A percentile compares a stretch with the other conserved stretches of the same genome.
Conservation (phyloP, 2,797 vertebrate genomes). For the Triplophysa bombifrons region DNA sequence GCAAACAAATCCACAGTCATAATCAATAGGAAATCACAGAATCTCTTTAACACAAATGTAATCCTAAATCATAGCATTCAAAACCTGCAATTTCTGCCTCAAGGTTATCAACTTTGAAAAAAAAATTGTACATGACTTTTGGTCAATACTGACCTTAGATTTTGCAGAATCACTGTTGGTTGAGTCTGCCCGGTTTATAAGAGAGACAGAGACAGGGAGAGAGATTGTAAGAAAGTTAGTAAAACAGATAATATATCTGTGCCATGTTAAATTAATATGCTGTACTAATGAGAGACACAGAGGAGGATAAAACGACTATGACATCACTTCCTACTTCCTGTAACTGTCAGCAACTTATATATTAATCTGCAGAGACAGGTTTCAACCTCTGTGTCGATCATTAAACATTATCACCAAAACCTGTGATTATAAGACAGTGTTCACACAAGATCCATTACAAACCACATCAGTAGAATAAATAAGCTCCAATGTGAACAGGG, state of each 20-base stretch:
- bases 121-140: background rate
- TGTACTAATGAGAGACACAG: slow-evolving; percentile 53
- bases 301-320: slow-evolving; percentile 17
- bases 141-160: slow-evolving; percentile 84
- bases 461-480: slow-evolving; percentile 42
- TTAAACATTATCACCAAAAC: slow-evolving; percentile 50
- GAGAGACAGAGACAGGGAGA: slow-evolving; percentile 43
- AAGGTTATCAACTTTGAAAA: background rate
- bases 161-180: slow-evolving; percentile 93
- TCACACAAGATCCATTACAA: slow-evolving; percentile 53
- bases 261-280: slow-evolving; percentile 25
- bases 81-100: background rate
- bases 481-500: slow-evolving; percentile 56
- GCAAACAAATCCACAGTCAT: too few relatives aligned
- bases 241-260: slow-evolving; percentile 34
- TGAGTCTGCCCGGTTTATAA: slow-evolving; percentile 79
- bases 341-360: slow-evolving; percentile 19
- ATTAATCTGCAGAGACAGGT: background rate
- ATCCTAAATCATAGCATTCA: background rate
- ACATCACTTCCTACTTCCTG: background rate
- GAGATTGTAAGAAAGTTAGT: slow-evolving; percentile 41
- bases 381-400: slow-evolving; percentile 66
- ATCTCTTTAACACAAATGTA: background rate
- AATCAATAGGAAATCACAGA: background rate
- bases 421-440: slow-evolving; percentile 51